phyloP scores from a whole-genome alignment of 1,140 invertebrate species.

The Pemphigus obesinymphae region DNA sequence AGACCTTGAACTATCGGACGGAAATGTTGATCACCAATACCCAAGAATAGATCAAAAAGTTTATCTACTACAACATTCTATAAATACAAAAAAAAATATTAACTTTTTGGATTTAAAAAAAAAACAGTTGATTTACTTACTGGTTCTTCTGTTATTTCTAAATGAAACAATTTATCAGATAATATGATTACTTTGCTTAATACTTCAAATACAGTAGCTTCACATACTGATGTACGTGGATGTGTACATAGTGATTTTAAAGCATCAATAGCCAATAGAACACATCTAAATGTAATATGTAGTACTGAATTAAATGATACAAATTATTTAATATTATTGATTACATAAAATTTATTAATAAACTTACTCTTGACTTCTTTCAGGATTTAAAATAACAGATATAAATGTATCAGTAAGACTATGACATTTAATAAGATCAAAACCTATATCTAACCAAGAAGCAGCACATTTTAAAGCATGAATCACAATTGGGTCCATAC shows the following conservation, averaged over 20 bases:
- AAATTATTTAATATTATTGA: background rate
- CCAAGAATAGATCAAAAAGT: slow-evolving; percentile 61
- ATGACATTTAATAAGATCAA: slow-evolving; percentile 32
- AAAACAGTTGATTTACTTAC: slow-evolving; percentile 4
- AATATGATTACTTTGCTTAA: slow-evolving; percentile 31
- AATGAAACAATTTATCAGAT: slow-evolving; percentile 36
- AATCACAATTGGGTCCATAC: slow-evolving; percentile 14
- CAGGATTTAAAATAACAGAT: slow-evolving; percentile 31
- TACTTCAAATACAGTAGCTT: slow-evolving; percentile 25
- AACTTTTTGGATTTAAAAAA: background rate
- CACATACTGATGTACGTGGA: slow-evolving; percentile 26
- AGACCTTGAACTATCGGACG: slow-evolving; percentile 58
- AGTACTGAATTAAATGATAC: background rate
- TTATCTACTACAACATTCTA: slow-evolving; percentile 54
- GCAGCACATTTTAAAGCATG: slow-evolving; percentile 33
- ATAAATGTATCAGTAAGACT: slow-evolving; percentile 24
- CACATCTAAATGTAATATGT: background rate
- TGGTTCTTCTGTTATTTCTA: slow-evolving; percentile 19
- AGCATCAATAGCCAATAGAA: slow-evolving; percentile 36
- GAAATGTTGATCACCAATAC: slow-evolving; percentile 63
- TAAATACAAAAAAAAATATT: slow-evolving; percentile 17
- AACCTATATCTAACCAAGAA: slow-evolving; percentile 34
- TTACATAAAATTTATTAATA: background rate
- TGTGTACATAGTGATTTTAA: slow-evolving; percentile 33
- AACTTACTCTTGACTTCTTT: slow-evolving; percentile 35